Base-by-base conservation (phyloP, 92 coral and sea anemone genomes). In the Epizoanthus scotinus region DNA sequence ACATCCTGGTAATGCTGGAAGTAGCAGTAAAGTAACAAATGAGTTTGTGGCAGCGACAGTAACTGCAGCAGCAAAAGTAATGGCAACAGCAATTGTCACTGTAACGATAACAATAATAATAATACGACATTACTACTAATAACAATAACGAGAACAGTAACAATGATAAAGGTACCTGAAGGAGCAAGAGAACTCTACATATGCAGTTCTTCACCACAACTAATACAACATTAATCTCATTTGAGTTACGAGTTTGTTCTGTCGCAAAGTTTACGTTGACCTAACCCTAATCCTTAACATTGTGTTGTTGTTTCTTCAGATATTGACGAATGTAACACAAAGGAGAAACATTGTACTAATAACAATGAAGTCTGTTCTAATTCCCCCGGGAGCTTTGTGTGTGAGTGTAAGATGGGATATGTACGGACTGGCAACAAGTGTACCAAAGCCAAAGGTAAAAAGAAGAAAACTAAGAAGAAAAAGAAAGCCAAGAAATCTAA, bases 351-450 rank as follows among this genome's bases (percentile, higher is more conserved):
- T 17, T 95, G 98, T 63, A 78, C 88, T 54, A 54, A 77, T 73
- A 90, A 93, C 29, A 82, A 90, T 62, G 94, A 95, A 63, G 75
- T 71, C 0, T 95, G 98, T 67, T 72, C 83, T 58, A 95, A 95
- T 85, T 83, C 84, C 31, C 83, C 91, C 6, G 98, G 98, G 19
- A 84, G 89, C 70, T 93, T 88, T 72, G 83, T 90, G 10, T 95
- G 98, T 50, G 93, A 92, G 8, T 95, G 98, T 63, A 80, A 77
- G 75, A 80, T 82, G 38, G 98, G 97, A 57, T 95, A 86, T 86
- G 79, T 79, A 64, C 86, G 94, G 36, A 87, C 89, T 29, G 92
- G 93, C 27, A 92, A 90, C 72, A 89, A 86, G 55, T 95, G 98
- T 29, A 78, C 90, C n/a, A 92, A 90, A 72, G 89, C 72, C 70